Base-by-base conservation (phyloP, 2,113 vertebrate species). In the Brevimyrus niger region DNA sequence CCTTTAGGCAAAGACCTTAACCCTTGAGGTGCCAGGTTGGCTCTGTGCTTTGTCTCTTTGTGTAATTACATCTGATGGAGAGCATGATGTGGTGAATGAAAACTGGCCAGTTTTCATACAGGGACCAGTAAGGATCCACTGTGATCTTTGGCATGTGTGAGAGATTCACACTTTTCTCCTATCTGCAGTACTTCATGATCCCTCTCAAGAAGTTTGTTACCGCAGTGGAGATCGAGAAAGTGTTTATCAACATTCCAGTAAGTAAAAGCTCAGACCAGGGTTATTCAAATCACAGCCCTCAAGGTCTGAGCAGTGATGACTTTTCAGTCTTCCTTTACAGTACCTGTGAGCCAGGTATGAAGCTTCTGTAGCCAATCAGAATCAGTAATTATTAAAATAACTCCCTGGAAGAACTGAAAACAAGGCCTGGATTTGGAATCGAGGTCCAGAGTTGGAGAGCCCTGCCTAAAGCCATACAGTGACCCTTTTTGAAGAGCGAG, bases 161-260 rank as follows among this genome's bases (percentile, higher is more conserved):
- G 9, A 6, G n/a, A 13, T 38, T 76, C 11, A 76, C 2, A 38
- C 87, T 2, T 65, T 17, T 91, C 93, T 73, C 93, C 88, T 91
- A 27, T 89, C 90, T 91, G 3, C 93, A 99, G 98, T 97, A 97
- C 94, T 99, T 99, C 91, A 96, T 98, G 95, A 95, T 95, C 86
- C 98, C 98, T 2, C 90, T 99, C 89, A 98, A 95, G 94, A 97
- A 95, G 61, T 98, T 98, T 92, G 94, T 98, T 91, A 97, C 97
- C 1, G 87, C 94, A 1, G 88, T 95, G 83, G 97, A 99, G 85
- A 96, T 98, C 87, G 96, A 97, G 84, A 96, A 95, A 31, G 95
- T 99, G 90, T 99, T 99, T 93, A 93, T 97, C 94, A 98, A 99
- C 94, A 97, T 99, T 91, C 93, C 97, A 35, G 98, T 99, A 93